A percentile compares a stretch with the other conserved stretches of the same genome.
Conservation (phyloP, 2,113 vertebrate species). For the Dunckerocampus dactyliophorus region DNA sequence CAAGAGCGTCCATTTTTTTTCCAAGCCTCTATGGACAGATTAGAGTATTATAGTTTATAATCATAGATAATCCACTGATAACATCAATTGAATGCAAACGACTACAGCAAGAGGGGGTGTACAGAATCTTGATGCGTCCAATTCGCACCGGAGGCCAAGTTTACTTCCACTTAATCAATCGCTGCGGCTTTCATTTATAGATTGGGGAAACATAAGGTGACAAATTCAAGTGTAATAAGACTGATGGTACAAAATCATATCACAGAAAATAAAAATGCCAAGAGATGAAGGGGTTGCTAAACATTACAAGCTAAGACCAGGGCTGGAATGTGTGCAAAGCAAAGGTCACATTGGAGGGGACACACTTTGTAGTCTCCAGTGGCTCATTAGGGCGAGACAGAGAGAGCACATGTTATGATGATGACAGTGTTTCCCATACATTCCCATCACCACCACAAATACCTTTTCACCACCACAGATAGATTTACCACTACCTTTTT, state of each 20-base stretch:
- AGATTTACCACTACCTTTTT: background rate
- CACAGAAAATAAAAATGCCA: slow-evolving; percentile 29
- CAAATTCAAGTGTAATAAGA: too few relatives aligned
- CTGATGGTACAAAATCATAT: slow-evolving; percentile 9
- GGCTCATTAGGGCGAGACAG: slow-evolving; percentile 26
- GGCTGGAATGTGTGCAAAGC: slow-evolving; percentile 39
- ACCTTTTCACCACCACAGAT: background rate
- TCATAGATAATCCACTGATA: slow-evolving; percentile 11
- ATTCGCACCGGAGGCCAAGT: too few relatives aligned
- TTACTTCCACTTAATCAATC: slow-evolving; percentile 9
- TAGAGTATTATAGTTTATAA: slow-evolving; percentile 1
- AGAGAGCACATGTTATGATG: background rate
- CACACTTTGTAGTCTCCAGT: too few relatives aligned
- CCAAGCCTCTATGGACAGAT: slow-evolving; percentile 11
- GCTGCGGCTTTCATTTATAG: slow-evolving; percentile 5
- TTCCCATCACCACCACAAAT: background rate
- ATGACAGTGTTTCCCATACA: background rate
- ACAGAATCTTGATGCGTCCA: slow-evolving; percentile 11
- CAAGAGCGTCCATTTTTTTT: slow-evolving; percentile 1
- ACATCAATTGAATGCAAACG: slow-evolving; percentile 7
- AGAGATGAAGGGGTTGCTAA: slow-evolving; percentile 10
- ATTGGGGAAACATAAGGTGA: too few relatives aligned
- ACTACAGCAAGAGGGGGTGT: background rate
- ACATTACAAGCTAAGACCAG: slow-evolving; percentile 28
- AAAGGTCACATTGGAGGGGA: slow-evolving; percentile 17